A percentile compares a stretch with the other conserved stretches of the same genome.
Evolutionary conservation across 2,888 invertebrate species (phyloP).

Genomic region (Drosophila stalkeri): DNA sequence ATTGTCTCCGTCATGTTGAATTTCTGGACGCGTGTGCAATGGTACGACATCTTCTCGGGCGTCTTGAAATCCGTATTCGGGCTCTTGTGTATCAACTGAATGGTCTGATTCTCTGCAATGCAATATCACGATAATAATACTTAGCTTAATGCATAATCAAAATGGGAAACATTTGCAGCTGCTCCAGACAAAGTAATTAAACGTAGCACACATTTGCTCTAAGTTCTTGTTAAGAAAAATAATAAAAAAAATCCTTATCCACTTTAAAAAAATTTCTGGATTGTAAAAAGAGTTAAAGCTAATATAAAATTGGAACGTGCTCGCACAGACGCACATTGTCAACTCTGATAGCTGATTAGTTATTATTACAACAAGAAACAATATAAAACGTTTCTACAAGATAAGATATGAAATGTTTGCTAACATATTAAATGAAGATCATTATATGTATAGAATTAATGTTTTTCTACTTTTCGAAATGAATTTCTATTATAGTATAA

Average conservation of each 20-base stretch:
- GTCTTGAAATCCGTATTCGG: slow-evolving; percentile 86
- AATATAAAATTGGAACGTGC: no score
- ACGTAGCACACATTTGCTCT: neutral
- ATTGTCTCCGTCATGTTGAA: slow-evolving; percentile 86
- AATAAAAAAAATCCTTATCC: neutral
- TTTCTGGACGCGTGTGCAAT: slow-evolving; percentile 88
- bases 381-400: no score
- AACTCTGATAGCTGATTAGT: neutral
- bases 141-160: neutral
- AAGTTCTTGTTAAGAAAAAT: no score
- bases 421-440: no score
- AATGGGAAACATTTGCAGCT: neutral
- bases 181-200: neutral
- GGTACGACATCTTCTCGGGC: slow-evolving; percentile 89
- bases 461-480: no score
- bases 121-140: neutral
- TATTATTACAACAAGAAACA: no score
- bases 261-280: neutral
- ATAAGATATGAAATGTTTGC: slow-evolving; percentile 2
- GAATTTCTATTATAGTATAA: no score
- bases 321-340: neutral
- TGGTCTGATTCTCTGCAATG: slow-evolving; percentile 79
- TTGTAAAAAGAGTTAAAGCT: no score
- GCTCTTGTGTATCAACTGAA: slow-evolving; percentile 86
- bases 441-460: no score